Conservation (phyloP, 2,113 vertebrate species). For the mouse (Mus musculus) region GRCm39 chr5:144376001-144376500, state of each 20-base stretch:
- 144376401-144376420: neutral
- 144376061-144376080: slow-evolving; percentile 56
- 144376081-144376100: slow-evolving; percentile 66
- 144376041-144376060: slow-evolving; percentile 6
- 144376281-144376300: neutral
- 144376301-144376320: neutral
- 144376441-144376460: neutral
- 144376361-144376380: neutral
- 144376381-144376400: neutral
- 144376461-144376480: neutral
- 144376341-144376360: neutral
- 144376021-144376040: neutral
- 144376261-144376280: neutral
- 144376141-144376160: slow-evolving; percentile 7
- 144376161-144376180: neutral
- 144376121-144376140: slow-evolving; percentile 6
- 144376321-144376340: neutral
- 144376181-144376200: neutral
- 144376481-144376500: neutral
- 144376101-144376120: slow-evolving; percentile 70
- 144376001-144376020: neutral
- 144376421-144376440: neutral
- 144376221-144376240: neutral
- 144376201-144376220: too few relatives aligned
- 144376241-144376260: neutral